Evolutionary conservation across 2,113 vertebrate genomes (phyloP), one percentile per base, ranked within the genome.

Genomic region (Bos indicus): DNA sequence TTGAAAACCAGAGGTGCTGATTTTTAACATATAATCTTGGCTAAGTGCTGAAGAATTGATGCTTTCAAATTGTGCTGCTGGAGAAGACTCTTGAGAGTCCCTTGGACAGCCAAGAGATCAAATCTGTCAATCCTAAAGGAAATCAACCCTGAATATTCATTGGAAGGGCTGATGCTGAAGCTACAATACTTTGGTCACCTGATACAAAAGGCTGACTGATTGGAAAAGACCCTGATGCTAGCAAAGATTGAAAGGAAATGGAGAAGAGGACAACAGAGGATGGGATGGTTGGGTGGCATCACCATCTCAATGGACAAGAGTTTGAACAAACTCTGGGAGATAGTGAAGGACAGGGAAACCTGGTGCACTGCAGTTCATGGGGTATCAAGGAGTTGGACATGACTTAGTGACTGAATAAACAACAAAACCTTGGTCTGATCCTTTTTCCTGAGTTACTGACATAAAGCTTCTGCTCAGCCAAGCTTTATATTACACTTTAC

Each of bases 21-120:
- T 94, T 97, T 48, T 62, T 91, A 86, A 94, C 92, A 86, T 95
- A 40, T 64, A 88, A 95, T 97, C 90, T 97, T 77, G 40, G 11
- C 71, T 43, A 40, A 77, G 71, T 43, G 12, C 36, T 25, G 36
- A 77, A 43, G 40, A 77, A 77, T 14, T 43, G 71, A 43, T 77
- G 36, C 23, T 77, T 77, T 77, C 23, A 7, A 43, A 25, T 26
- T 77, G 71, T 77, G 11, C 12, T 74, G 71, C 71, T 25, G 71
- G 71, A 26, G 23, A 43, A 43, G 36, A 77, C 71, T 77, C 71
- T 26, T 43, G 36, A 77, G 36, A 77, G 40, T 77, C 36, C 36
- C 71, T 43, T 77, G 36, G 23, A 43, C 23, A 26, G 23, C 71
- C 6, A 43, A 10, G 67, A 74, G 71, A 77, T 77, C 71, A 12